phyloP scores from a whole-genome alignment of 2,888 invertebrate species.

The Automeris io region DNA sequence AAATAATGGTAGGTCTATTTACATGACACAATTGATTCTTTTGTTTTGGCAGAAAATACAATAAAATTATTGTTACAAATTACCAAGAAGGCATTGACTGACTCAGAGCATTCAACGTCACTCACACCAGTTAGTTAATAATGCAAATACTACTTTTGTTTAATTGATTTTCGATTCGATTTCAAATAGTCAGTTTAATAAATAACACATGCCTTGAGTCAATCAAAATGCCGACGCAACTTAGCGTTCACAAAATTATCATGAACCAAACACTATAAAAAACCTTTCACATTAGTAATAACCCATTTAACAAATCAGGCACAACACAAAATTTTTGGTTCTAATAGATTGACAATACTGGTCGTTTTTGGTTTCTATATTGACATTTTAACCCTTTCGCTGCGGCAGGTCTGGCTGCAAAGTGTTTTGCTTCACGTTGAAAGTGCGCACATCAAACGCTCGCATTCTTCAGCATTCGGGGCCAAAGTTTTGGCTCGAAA shows the following conservation, averaged over 20 bases:
- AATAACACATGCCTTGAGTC: conserved; percentile 4
- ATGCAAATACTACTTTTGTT: not conserved
- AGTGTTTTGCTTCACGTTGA: too few relatives aligned
- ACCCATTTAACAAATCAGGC: conserved; percentile 39
- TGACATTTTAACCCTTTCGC: too few relatives aligned
- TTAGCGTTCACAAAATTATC: conserved; percentile 9
- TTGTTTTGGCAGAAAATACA: conserved; percentile 76
- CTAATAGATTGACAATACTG: conserved; percentile 64
- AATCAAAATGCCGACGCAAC: conserved; percentile 14
- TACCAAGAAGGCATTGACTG: conserved; percentile 38
- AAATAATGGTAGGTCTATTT: conserved; percentile 78
- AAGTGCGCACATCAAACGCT: too few relatives aligned
- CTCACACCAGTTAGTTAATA: too few relatives aligned
- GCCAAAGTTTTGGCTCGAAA: too few relatives aligned
- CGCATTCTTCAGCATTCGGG: too few relatives aligned
- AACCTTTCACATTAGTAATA: conserved; percentile 53
- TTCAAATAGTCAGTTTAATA: conserved; percentile 2
- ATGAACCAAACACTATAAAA: conserved; percentile 3
- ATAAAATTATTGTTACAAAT: conserved; percentile 72
- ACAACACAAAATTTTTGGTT: conserved; percentile 56
- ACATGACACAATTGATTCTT: conserved; percentile 76
- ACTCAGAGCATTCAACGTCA: conserved; percentile 26
- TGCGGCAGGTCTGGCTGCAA: too few relatives aligned
- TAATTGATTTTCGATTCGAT: conserved; percentile 4
- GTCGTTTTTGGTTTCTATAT: conserved; percentile 60